Percentiles rank a stretch among this genome's conserved stretches.
These are phyloP conservation scores for Ametastegia equiseti DNA, from an alignment of 2,888 invertebrate species.

Conservation along the genomic window DNA sequence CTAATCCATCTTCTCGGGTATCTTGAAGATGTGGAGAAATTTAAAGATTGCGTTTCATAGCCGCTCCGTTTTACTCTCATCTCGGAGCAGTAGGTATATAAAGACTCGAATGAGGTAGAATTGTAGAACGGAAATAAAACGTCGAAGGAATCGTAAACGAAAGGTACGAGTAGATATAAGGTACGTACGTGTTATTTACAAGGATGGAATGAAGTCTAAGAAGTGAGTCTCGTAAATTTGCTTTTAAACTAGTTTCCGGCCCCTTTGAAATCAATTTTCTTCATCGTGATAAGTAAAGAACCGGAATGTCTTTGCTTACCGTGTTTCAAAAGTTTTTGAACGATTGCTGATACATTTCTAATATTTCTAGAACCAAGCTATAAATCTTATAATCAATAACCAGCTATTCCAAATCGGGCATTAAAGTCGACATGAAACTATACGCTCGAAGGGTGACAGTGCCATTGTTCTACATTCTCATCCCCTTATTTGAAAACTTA, in stretches of 20 bases:
- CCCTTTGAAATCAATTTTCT: not conserved
- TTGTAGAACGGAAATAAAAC: constrained; percentile 6
- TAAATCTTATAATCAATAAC: too few relatives aligned
- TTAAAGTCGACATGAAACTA: too few relatives aligned
- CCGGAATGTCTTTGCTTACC: not conserved
- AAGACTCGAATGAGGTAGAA: not conserved
- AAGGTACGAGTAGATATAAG: not conserved
- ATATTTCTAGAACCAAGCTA: too few relatives aligned
- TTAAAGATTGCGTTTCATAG: not conserved
- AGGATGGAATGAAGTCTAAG: not conserved
- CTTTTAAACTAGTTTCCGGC: not conserved
- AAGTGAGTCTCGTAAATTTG: not conserved
- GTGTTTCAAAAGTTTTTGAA: not conserved
- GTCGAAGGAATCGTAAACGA: constrained; percentile 25
- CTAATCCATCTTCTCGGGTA: not conserved
- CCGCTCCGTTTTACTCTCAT: not conserved
- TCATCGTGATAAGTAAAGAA: not conserved
- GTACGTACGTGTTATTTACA: not conserved
- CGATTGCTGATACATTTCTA: not conserved
- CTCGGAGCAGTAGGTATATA: not conserved
- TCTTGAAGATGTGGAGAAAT: not conserved
- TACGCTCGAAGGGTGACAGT: too few relatives aligned
- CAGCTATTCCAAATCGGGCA: too few relatives aligned
- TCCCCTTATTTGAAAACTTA: too few relatives aligned
- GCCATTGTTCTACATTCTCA: too few relatives aligned